Evolutionary conservation across 2,113 vertebrate genomes (phyloP), one percentile per base, ranked within the genome.

Genomic region (Varanus komodoensis): DNA sequence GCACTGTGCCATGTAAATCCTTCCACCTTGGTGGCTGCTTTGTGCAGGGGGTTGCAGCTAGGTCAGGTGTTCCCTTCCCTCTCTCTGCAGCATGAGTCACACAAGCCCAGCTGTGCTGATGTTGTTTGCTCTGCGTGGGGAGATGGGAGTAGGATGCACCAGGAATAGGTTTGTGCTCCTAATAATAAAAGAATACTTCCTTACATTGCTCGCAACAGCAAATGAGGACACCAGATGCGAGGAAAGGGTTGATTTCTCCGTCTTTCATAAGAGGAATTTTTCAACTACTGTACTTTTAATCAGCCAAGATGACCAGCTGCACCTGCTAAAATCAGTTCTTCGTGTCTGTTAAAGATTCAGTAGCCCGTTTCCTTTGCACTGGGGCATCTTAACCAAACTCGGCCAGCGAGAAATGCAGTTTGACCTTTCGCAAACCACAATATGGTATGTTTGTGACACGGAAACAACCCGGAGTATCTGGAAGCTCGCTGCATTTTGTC

Each of bases 21-120:
- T 50, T 3, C 12, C 6, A n/a, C 87, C 73, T 83, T 2, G 1
- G 61, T 15, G 91, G 77, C 69, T 84, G 34, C 48, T 48, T 75
- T 79, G 1, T 82, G 75, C 14, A 34, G 1, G 0, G 0, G 19
- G 2, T 82, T 57, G 14, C 48, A 86, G 15, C 32, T 38, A 1
- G 86, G 81, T 54, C 89, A 52, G 50, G 29, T 82, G 82, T 74
- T 93, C 82, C 82, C 87, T 87, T 73, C 19, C 78, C 89, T 64
- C 44, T 0, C 69, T 94, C 94, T 80, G 84, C 90, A 29, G 8
- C 0, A 5, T 96, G 96, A 96, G 87, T 96, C 94, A 96, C 27
- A 80, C 87, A 50, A 88, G 38, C 91, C 93, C 95, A 94, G 93
- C 94, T 95, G 94, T 1, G 1, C 89, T 94, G 86, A 68, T 82